Evolutionary conservation across 2,888 invertebrate species (phyloP).

Genomic region (Acrobeloides nanus): DNA sequence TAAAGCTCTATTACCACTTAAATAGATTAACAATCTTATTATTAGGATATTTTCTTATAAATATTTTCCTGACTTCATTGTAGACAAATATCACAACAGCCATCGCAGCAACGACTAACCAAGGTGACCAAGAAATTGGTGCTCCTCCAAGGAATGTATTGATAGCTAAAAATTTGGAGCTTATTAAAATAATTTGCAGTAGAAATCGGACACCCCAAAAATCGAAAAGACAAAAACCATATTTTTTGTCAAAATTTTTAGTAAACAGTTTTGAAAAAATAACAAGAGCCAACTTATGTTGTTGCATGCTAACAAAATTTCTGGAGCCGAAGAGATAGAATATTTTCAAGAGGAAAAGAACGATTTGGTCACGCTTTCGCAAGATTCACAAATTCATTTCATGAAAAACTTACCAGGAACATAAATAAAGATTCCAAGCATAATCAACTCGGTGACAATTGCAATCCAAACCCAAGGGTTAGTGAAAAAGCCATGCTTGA

Average conservation of each 20-base stretch:
- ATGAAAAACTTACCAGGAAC: constrained; percentile 19
- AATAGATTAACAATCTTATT: constrained; percentile 15
- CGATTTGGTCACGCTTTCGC: not conserved
- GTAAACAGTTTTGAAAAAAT: too few relatives aligned
- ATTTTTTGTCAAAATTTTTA: too few relatives aligned
- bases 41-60: constrained; percentile 22
- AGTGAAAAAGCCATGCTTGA: constrained; percentile 20
- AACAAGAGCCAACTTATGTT: too few relatives aligned
- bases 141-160: constrained; percentile 28
- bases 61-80: constrained; percentile 29
- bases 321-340: too few relatives aligned
- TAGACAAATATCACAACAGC: constrained; percentile 27
- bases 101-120: constrained; percentile 25
- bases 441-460: constrained; percentile 12
- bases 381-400: too few relatives aligned
- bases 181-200: too few relatives aligned
- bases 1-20: constrained; percentile 4
- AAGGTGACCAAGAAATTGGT: constrained; percentile 25
- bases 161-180: constrained; percentile 5
- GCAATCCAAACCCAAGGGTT: constrained; percentile 14
- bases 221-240: too few relatives aligned
- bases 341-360: too few relatives aligned
- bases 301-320: too few relatives aligned
- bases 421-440: constrained; percentile 19
- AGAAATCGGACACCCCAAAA: too few relatives aligned